phyloP scores from a whole-genome alignment of 2,113 vertebrate species.

The Sinocyclocheilus anshuiensis region DNA sequence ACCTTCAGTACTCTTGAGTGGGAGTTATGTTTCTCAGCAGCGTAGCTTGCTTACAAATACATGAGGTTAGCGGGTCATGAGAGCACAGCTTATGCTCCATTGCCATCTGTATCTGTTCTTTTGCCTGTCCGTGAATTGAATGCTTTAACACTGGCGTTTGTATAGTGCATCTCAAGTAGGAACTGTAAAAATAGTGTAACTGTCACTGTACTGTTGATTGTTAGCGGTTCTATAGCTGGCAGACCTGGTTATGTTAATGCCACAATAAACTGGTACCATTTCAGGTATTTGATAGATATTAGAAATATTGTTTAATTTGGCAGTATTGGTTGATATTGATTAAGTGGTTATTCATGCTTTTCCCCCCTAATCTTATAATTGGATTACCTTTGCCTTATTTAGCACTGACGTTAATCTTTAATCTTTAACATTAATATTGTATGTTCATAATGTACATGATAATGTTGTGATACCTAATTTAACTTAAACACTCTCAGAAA shows the following conservation, averaged over 20 bases:
- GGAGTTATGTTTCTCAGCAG: constrained; percentile 30
- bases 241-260: not conserved
- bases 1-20: not conserved
- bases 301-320: not conserved
- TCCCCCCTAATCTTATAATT: not conserved
- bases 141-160: not conserved
- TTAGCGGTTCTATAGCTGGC: not conserved
- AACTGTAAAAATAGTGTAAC: not conserved
- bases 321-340: not conserved
- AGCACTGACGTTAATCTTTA: not conserved
- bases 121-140: not conserved
- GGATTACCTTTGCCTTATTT: not conserved
- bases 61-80: constrained; percentile 7
- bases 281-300: not conserved
- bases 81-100: not conserved
- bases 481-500: not conserved
- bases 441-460: not conserved
- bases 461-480: not conserved
- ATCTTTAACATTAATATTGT: not conserved
- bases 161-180: constrained; percentile 1
- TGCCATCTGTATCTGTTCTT: not conserved
- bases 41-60: constrained; percentile 22
- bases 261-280: not conserved
- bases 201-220: not conserved
- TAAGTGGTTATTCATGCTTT: not conserved